Evolutionary conservation across 2,797 vertebrate genomes (phyloP).

Genomic region (Tragelaphus oryx): DNA sequence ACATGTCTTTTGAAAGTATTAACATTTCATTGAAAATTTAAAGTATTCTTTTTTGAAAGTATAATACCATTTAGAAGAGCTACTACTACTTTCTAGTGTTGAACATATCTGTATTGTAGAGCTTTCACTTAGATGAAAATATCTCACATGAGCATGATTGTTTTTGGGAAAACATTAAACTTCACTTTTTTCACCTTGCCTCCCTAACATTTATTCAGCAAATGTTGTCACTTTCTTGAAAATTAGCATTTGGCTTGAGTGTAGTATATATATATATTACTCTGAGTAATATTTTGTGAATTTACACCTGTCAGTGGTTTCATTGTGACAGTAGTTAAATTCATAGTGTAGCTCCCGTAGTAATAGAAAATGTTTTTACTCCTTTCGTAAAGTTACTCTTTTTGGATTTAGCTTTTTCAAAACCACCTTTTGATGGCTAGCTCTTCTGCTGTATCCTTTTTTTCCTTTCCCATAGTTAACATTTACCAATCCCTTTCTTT

Average conservation of each 20-base stretch:
- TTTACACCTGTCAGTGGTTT: background rate
- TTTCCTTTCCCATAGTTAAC: background rate
- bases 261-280: background rate
- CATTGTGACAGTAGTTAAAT: background rate
- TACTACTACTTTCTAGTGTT: background rate
- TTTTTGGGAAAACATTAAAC: background rate
- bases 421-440: background rate
- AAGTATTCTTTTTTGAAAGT: background rate
- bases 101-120: background rate
- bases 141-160: background rate
- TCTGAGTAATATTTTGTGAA: background rate
- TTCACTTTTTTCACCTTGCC: background rate
- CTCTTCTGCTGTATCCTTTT: background rate
- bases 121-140: background rate
- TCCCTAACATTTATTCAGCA: background rate
- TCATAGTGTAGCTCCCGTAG: background rate
- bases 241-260: background rate
- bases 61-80: background rate
- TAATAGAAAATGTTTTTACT: background rate
- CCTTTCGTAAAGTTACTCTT: background rate
- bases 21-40: constrained; percentile 20
- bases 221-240: background rate
- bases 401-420: constrained; percentile 9
- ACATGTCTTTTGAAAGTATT: background rate
- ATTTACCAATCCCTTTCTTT: background rate